Base-by-base conservation (phyloP, 2,797 vertebrate species). In the Lateolabrax maculatus region DNA sequence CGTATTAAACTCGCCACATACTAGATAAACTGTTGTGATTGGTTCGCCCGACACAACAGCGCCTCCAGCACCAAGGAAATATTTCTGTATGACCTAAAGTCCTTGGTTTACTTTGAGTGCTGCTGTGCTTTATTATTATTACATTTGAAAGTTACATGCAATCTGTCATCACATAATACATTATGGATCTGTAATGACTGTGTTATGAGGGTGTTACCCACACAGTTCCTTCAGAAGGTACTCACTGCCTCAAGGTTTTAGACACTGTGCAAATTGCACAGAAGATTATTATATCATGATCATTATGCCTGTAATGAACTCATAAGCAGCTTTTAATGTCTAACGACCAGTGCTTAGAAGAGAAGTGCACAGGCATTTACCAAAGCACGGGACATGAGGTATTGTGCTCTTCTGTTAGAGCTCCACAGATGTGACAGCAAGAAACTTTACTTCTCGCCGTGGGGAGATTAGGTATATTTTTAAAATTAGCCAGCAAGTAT, bases 251-350 rank as follows among this genome's bases (percentile, higher is more conserved):
- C 9, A 6, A 87, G 87, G 72, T 83, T 84, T 84, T 43, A 61
- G 53, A 80, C 75, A 69, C 57, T 71, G 75, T 67, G 68, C 71
- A 87, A 89, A 91, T 86, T 85, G 75, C 68, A 75, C 51, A 41
- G 65, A 84, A 63, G 79, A 86, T 86, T 80, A 89, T 90, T 83
- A 86, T 67, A 84, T 86, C 71, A 63, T 66, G 75, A 87, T 90
- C 71, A 90, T 90, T 87, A 80, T 52, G 72, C 48, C 66, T 74
- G 56, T 88, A 92, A 92, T 92, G 85, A 84, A 87, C 80, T 81
- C 89, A 76, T 90, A 68, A 90, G 73, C 75, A 80, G 70, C 71
- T 80, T 84, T 86, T 87, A 86, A 85, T 86, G 71, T 78, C 80
- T 83, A 80, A 89, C 78, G 88, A 70, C 81, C 52, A 70, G 69